Conservation (phyloP, 1,140 invertebrate genomes). For the Cydia fagiglandana region DNA sequence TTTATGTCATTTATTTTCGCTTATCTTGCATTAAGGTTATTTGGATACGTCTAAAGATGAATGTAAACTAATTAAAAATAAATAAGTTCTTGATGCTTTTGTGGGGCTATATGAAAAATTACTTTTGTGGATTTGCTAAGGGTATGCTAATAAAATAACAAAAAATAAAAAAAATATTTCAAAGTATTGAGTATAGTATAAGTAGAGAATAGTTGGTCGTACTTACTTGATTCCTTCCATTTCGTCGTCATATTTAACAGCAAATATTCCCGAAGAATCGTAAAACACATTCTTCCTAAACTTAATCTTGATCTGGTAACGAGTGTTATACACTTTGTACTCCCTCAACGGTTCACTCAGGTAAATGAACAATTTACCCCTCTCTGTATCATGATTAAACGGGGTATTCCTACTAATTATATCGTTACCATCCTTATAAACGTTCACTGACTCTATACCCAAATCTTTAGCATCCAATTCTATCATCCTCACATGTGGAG, state of each 20-base stretch:
- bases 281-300: constrained; percentile 56
- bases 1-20: not conserved
- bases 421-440: constrained; percentile 51
- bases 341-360: constrained; percentile 59
- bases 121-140: no score
- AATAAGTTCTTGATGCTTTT: no score
- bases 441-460: constrained; percentile 57
- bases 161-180: no score
- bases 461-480: constrained; percentile 65
- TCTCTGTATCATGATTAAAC: constrained; percentile 56
- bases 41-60: not conserved
- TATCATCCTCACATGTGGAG: constrained; percentile 59
- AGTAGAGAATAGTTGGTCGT: not conserved
- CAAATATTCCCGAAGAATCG: constrained; percentile 56
- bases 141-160: no score
- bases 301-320: constrained; percentile 61
- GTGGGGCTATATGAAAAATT: no score
- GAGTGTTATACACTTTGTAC: constrained; percentile 39
- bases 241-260: constrained; percentile 52
- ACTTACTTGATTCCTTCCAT: constrained; percentile 36
- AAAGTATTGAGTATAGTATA: no score
- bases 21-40: not conserved
- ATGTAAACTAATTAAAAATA: no score
- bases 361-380: constrained; percentile 63
- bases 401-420: constrained; percentile 59